Conservation (phyloP, 2,888 invertebrate species). For the Mythimna albipuncta region DNA sequence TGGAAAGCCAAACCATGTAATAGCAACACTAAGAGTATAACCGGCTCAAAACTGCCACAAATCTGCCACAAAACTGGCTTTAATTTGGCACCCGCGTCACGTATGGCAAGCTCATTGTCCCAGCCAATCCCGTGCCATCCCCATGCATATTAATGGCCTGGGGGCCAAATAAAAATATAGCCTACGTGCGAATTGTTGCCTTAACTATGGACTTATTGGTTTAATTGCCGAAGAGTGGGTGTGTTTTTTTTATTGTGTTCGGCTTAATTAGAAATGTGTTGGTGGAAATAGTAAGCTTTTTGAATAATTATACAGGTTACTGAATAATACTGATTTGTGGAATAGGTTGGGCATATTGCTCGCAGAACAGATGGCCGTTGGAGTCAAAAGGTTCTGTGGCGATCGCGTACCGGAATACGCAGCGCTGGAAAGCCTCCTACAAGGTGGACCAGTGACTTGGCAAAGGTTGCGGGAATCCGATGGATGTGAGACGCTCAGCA, state of each 20-base stretch:
- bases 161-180: slow-evolving; percentile 71
- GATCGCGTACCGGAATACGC: no score
- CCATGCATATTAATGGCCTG: slow-evolving; percentile 71
- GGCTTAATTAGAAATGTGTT: background rate
- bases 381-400: no score
- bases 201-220: slow-evolving; percentile 35
- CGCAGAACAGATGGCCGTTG: no score
- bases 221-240: slow-evolving; percentile 41
- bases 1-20: slow-evolving; percentile 1
- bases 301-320: background rate
- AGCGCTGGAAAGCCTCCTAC: no score
- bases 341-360: no score
- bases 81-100: slow-evolving; percentile 65
- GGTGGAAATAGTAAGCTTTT: background rate
- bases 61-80: slow-evolving; percentile 32
- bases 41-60: slow-evolving; percentile 34
- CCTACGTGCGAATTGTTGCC: slow-evolving; percentile 64
- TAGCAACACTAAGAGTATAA: slow-evolving; percentile 21
- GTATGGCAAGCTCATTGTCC: slow-evolving; percentile 70
- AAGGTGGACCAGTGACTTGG: no score
- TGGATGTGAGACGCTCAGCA: no score
- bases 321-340: no score
- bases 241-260: background rate
- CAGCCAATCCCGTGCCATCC: slow-evolving; percentile 58
- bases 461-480: no score